These are phyloP conservation scores for Melangyna quadrimaculata DNA, from an alignment of 2,888 invertebrate genomes.

Conservation along the genomic window DNA sequence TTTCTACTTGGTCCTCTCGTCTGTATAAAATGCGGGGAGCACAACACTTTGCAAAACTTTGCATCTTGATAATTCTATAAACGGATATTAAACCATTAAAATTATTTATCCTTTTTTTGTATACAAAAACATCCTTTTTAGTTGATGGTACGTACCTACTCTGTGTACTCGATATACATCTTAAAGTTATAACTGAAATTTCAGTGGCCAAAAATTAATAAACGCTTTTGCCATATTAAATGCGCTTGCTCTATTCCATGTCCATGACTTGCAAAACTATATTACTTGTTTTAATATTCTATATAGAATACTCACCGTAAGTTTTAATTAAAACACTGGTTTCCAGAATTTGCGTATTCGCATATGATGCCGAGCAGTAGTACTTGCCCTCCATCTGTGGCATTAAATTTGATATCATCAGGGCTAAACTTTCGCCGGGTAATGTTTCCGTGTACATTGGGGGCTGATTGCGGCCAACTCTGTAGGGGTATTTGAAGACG, in stretches of 20 bases:
- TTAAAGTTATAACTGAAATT: conserved; percentile 30
- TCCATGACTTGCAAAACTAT: conserved; percentile 24
- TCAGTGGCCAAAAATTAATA: conserved; percentile 52
- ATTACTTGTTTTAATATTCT: conserved; percentile 63
- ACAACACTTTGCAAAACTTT: conserved; percentile 50
- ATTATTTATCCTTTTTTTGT: conserved; percentile 54
- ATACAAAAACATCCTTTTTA: background rate
- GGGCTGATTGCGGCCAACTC: conserved; percentile 80
- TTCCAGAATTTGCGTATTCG: conserved; percentile 85
- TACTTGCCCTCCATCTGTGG: conserved; percentile 91
- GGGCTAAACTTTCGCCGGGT: conserved; percentile 85
- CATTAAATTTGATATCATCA: conserved; percentile 88
- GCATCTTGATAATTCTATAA: conserved; percentile 60
- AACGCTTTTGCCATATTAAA: conserved; percentile 21
- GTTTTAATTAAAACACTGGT: conserved; percentile 88
- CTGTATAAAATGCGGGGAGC: conserved; percentile 12
- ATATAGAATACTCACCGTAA: conserved; percentile 84
- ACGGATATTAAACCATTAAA: conserved; percentile 69
- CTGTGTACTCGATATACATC: background rate
- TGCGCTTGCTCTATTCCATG: background rate
- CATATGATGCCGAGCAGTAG: conserved; percentile 91
- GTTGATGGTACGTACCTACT: background rate
- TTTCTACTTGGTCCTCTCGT: background rate
- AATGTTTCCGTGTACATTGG: conserved; percentile 87
- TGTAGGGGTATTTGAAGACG: conserved; percentile 37